Percentiles rank a stretch among this genome's conserved stretches.
Evolutionary conservation across 1,140 invertebrate species (phyloP).

Genomic region (Akabosia matsudoensis): DNA sequence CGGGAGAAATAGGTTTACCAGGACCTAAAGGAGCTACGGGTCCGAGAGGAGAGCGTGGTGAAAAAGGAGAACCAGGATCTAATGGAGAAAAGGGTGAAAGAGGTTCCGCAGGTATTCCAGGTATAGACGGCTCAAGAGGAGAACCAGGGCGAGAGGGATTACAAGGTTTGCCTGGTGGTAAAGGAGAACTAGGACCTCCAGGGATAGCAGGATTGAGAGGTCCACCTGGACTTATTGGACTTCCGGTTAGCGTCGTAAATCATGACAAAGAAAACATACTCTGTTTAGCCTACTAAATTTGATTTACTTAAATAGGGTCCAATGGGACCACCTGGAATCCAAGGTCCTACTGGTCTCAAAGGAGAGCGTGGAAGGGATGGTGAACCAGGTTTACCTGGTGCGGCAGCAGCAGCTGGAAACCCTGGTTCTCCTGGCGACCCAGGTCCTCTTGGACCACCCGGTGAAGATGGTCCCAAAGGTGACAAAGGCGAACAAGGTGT

Average conservation of each 20-base stretch:
- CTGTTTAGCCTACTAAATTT: background rate
- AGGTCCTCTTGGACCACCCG: constrained; percentile 48
- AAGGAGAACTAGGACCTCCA: constrained; percentile 49
- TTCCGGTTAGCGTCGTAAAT: constrained; percentile 39
- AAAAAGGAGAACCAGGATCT: constrained; percentile 43
- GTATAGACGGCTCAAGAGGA: constrained; percentile 46
- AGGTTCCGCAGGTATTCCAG: constrained; percentile 48
- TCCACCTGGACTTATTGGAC: constrained; percentile 49
- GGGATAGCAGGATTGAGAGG: constrained; percentile 50
- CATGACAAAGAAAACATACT: background rate
- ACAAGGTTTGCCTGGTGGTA: constrained; percentile 50
- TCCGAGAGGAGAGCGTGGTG: constrained; percentile 43
- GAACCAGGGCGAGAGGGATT: constrained; percentile 48
- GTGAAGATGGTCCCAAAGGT: constrained; percentile 45
- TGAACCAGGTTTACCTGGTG: constrained; percentile 50
- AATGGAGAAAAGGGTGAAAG: constrained; percentile 44
- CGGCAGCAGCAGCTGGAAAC: constrained; percentile 46
- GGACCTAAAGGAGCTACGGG: constrained; percentile 50
- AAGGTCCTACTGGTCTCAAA: constrained; percentile 50
- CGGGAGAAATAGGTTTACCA: constrained; percentile 41
- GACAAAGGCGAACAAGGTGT: constrained; percentile 45
- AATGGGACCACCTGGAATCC: constrained; percentile 48
- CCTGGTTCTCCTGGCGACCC: constrained; percentile 48
- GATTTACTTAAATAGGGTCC: constrained; percentile 37
- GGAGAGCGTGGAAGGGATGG: constrained; percentile 53